phyloP scores from a whole-genome alignment of 2,888 invertebrate species.

The Papilio demoleus region DNA sequence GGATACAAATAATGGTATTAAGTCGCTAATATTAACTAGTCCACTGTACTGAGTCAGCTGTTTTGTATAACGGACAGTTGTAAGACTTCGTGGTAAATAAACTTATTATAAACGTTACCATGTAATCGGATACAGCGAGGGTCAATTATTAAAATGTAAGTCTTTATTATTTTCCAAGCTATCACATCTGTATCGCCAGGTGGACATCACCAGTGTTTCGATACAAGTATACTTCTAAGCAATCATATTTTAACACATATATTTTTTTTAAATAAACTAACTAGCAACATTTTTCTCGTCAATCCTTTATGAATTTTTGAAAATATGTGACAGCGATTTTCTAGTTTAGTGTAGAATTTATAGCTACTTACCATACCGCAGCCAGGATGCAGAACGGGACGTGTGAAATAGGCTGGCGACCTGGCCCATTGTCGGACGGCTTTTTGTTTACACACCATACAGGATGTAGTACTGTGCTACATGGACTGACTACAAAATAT shows the following conservation, averaged over 20 bases:
- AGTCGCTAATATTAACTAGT: background rate
- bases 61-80: conserved; percentile 6
- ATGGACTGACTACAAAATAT: background rate
- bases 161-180: background rate
- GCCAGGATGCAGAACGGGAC: conserved; percentile 43
- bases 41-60: conserved; percentile 11
- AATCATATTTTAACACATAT: background rate
- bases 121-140: conserved; percentile 12
- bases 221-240: background rate
- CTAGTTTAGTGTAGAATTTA: conserved; percentile 13
- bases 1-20: background rate
- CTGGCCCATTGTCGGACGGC: conserved; percentile 57
- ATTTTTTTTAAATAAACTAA: too few relatives aligned
- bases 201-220: background rate
- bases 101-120: background rate
- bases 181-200: background rate
- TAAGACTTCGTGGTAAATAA: conserved; percentile 6
- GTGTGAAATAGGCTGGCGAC: conserved; percentile 61
- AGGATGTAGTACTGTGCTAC: background rate
- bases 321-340: conserved; percentile 22
- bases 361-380: conserved; percentile 46
- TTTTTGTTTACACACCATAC: conserved; percentile 60
- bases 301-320: background rate
- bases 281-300: background rate
- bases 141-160: conserved; percentile 1